Evolutionary conservation across 2,888 invertebrate genomes (phyloP), one percentile per base, ranked within the genome.

Genomic region (Horisme vitalbata): DNA sequence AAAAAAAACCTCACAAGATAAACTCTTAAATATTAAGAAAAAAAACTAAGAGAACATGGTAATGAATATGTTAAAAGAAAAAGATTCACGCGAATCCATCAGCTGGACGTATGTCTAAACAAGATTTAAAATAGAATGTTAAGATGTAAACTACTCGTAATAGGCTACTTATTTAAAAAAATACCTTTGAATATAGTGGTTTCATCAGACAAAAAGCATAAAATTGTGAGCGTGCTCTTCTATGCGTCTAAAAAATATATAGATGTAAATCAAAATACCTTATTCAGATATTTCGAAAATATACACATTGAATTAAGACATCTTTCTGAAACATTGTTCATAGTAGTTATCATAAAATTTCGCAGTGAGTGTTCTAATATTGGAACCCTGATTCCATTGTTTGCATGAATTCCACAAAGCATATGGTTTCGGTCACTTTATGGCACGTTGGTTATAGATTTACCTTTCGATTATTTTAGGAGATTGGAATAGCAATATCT

Each of bases 31-130:
- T 4, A 27, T n/a, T 8, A 1, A 23, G 32, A 21, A 37, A 18
- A 33, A 49, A 46, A 34, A 46, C 36, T 36, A 26, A 41, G 41
- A 33, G 27, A n/a, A n/a, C 36, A 9, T 18, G 13, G 14, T 39
- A 52, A 58, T 54, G 48, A 44, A 50, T 51, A 47, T 36, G 37
- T 41, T 55, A 51, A 11, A 38, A 48, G 55, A 56, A 52, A 59
- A 58, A 54, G 35, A 28, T 57, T 59, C 55, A 53, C 48, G 36
- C 31, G 48, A 58, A 57, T 45, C 37, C 49, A 15, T 67, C 69
- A 63, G 61, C 48, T 54, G 51, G 71, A 71, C 71, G 68, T 52
- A 53, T 66, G 75, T 83, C 78, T 77, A 83, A 83, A 83, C 79
- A 81, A 63, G 59, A 50, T 55, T 68, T 70, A 67, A 79, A 79